Conservation (phyloP, 2,888 invertebrate species). For the Petrolisthes cinctipes region DNA sequence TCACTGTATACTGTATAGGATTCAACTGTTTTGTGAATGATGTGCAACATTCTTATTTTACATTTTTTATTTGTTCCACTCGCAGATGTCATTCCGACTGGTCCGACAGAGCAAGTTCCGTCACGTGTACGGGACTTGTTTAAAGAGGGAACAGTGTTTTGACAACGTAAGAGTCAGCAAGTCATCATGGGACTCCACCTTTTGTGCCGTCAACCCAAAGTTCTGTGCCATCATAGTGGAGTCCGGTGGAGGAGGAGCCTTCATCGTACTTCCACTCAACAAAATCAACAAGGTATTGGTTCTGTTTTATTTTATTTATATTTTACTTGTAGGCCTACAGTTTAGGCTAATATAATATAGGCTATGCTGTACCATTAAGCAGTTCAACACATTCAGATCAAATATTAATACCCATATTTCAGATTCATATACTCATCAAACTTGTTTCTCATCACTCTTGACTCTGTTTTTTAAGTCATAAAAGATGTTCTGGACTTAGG, state of each 20-base stretch:
- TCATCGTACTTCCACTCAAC: slow-evolving; percentile 92
- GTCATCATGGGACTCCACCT: slow-evolving; percentile 95
- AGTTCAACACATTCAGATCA: not conserved
- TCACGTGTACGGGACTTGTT: slow-evolving; percentile 91
- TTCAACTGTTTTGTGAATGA: no score
- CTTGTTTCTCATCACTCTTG: no score
- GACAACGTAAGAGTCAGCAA: slow-evolving; percentile 97
- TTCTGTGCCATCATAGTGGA: slow-evolving; percentile 97
- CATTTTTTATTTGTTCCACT: not conserved
- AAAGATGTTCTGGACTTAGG: no score
- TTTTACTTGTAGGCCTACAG: not conserved
- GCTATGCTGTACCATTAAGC: not conserved
- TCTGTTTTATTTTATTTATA: not conserved
- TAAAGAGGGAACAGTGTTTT: slow-evolving; percentile 96
- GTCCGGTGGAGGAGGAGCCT: slow-evolving; percentile 95
- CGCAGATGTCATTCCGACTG: slow-evolving; percentile 90
- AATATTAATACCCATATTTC: not conserved
- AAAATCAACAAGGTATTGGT: slow-evolving; percentile 76
- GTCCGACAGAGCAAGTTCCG: slow-evolving; percentile 98
- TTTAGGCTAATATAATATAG: not conserved
- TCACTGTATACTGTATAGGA: no score
- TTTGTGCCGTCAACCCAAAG: slow-evolving; percentile 98
- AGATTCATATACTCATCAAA: no score
- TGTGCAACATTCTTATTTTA: no score
- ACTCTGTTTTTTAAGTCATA: no score